Base-by-base conservation (phyloP, 2,113 vertebrate species). In the Montifringilla adamsi region DNA sequence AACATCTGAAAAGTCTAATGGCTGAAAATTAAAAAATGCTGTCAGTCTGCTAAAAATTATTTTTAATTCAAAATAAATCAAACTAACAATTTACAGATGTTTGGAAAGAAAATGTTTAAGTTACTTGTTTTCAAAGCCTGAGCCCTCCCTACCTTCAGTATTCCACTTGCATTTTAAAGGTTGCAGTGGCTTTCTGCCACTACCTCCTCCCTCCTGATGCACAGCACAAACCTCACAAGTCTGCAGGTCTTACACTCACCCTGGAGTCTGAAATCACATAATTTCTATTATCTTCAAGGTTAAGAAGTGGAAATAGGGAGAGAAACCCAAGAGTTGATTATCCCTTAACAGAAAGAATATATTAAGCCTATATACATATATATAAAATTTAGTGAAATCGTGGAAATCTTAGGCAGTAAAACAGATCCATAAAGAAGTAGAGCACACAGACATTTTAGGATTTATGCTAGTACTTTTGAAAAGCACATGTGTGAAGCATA, bases 1-100 rank as follows among this genome's bases (percentile, higher is more conserved):
- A 95, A 95, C 89, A 47, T 49, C 75, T 96, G 75, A 95, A 94
- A 97, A 96, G 84, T 94, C 93, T 96, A 97, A 97, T 90, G 95
- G 95, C 85, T 97, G 95, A 94, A 97, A 97, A 97, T 96, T 97
- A 95, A 98, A 98, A 96, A 97, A 97, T 97, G 91, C 97, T 96
- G 94, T 97, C 96, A 97, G 93, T 91, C 91, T 90, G 44, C 77
- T 97, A 91, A 96, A 97, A 97, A 95, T 81, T 10, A 70, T 80
- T 94, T 96, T 97, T 94, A 97, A 98, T 97, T 98, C 96, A 97
- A 97, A 98, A 98, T 97, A 97, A 98, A 97, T 97, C 72, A 64
- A 59, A 69, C 96, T 98, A 98, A 98, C 96, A 97, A 95, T 96
- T 95, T 98, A 95, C 98, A 98, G 98, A 98, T 98, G 97, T 97